phyloP scores from a whole-genome alignment of 2,888 invertebrate genomes.

The Sminthurinus aureus region DNA sequence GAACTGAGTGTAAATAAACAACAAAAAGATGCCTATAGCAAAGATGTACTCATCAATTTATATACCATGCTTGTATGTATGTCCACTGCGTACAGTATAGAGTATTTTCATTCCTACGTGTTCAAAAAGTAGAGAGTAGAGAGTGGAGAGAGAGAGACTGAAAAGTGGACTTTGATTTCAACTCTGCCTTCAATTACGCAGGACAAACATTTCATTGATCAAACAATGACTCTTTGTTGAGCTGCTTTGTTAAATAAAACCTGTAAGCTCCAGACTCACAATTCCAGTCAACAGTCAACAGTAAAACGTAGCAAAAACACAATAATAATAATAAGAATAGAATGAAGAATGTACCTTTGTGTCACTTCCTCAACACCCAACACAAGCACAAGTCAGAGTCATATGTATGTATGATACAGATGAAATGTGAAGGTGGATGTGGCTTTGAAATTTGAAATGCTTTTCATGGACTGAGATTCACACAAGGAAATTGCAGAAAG shows the following conservation, averaged over 20 bases:
- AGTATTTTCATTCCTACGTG: too few relatives aligned
- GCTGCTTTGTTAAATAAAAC: slow-evolving; percentile 13
- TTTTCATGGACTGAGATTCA: not conserved
- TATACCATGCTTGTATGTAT: too few relatives aligned
- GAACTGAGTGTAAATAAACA: too few relatives aligned
- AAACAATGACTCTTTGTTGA: slow-evolving; percentile 23
- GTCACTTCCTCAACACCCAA: not conserved
- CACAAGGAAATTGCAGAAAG: not conserved
- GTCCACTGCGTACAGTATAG: too few relatives aligned
- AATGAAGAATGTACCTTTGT: not conserved
- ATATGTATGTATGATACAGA: not conserved
- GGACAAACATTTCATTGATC: slow-evolving; percentile 29
- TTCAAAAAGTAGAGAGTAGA: not conserved
- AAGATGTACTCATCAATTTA: too few relatives aligned
- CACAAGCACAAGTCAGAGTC: not conserved
- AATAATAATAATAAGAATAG: not conserved
- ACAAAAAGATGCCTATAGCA: too few relatives aligned
- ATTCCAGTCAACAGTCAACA: not conserved
- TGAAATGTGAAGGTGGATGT: not conserved
- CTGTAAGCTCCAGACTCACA: not conserved
- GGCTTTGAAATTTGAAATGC: not conserved
- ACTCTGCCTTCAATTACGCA: slow-evolving; percentile 32
- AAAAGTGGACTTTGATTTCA: slow-evolving; percentile 11
- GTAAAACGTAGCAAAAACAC: not conserved
- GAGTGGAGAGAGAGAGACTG: not conserved